Evolutionary conservation across 2,888 invertebrate genomes (phyloP).

Genomic region (Drosophila atripex): DNA sequence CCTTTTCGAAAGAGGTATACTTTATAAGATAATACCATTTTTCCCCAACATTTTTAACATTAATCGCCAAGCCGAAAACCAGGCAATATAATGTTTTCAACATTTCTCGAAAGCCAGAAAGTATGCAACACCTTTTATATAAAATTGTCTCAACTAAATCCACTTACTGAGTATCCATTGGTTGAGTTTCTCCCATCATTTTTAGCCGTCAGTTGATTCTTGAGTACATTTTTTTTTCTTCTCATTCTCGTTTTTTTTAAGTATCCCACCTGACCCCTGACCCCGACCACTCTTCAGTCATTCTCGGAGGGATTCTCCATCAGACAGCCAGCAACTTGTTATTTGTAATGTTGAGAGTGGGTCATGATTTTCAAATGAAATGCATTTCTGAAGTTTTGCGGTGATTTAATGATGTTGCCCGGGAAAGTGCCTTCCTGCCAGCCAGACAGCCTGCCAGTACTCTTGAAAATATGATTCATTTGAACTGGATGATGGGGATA

Average conservation of each 20-base stretch:
- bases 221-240: slow-evolving; percentile 33
- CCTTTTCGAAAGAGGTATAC: not conserved
- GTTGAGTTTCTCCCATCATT: not conserved
- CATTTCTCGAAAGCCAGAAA: too few relatives aligned
- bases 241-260: slow-evolving; percentile 20
- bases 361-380: slow-evolving; percentile 71
- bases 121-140: not conserved
- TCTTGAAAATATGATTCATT: slow-evolving; percentile 42
- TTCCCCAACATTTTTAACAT: too few relatives aligned
- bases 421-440: slow-evolving; percentile 31
- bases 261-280: slow-evolving; percentile 26
- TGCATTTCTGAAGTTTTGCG: slow-evolving; percentile 65
- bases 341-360: slow-evolving; percentile 62
- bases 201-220: slow-evolving; percentile 2
- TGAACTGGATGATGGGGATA: slow-evolving; percentile 6
- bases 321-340: slow-evolving; percentile 67
- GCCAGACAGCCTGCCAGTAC: not conserved
- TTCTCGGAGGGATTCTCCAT: slow-evolving; percentile 9
- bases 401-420: slow-evolving; percentile 71
- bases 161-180: not conserved
- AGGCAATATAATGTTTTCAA: too few relatives aligned
- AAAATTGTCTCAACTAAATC: not conserved
- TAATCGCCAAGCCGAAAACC: too few relatives aligned
- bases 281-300: slow-evolving; percentile 15
- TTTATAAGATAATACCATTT: too few relatives aligned